These are phyloP conservation scores for Poecilus cupreus DNA, from an alignment of 2,888 invertebrate genomes.

Conservation along the genomic window DNA sequence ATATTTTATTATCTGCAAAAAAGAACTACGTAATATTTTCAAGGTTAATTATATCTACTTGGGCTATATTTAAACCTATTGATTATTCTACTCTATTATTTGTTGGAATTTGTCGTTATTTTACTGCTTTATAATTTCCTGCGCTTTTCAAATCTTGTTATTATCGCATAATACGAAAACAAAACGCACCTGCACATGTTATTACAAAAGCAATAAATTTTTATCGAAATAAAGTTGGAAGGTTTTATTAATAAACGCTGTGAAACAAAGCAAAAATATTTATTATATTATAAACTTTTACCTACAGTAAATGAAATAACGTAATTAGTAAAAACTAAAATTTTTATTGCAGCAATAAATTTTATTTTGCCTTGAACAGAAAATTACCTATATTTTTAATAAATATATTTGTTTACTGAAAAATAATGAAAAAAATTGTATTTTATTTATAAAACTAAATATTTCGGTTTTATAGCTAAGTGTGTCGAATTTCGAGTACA, in stretches of 20 bases:
- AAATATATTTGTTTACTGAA: too few species aligned
- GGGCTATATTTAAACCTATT: neutral
- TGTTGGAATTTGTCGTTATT: conserved; percentile 10
- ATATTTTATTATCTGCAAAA: conserved; percentile 22
- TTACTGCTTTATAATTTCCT: neutral
- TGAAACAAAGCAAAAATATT: neutral
- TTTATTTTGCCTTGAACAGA: too few species aligned
- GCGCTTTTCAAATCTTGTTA: neutral
- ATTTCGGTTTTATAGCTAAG: too few species aligned
- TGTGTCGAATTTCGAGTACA: too few species aligned
- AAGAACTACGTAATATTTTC: conserved; percentile 17
- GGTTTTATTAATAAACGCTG: neutral
- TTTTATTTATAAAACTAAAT: too few species aligned
- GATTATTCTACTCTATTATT: conserved; percentile 26
- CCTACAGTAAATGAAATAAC: too few species aligned
- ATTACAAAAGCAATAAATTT: conserved; percentile 16
- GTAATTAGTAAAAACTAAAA: too few species aligned
- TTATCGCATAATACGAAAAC: neutral
- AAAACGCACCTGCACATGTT: neutral
- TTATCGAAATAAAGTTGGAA: neutral
- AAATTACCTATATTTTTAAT: too few species aligned
- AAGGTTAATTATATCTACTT: conserved; percentile 24
- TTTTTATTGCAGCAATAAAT: too few species aligned
- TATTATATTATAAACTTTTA: neutral
- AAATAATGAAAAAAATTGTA: too few species aligned